Percentiles rank a stretch among this genome's conserved stretches.
Conservation (phyloP, 2,888 invertebrate genomes). For the Machimus atricapillus region DNA sequence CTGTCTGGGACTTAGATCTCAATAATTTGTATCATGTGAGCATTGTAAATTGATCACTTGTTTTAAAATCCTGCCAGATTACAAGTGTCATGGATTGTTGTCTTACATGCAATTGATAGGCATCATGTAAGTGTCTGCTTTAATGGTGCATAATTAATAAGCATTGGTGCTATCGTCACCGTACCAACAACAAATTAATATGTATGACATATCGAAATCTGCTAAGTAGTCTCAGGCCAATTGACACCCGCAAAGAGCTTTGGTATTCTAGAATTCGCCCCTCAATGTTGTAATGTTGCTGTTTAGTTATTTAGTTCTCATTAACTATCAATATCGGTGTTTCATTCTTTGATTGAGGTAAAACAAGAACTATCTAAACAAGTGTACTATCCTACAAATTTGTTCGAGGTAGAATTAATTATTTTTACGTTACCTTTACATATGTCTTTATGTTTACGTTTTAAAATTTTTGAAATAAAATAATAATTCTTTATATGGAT, state of each 20-base stretch:
- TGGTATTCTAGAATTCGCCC: background rate
- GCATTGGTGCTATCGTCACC: background rate
- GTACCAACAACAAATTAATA: background rate
- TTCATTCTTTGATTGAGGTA: background rate
- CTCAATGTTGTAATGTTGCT: background rate
- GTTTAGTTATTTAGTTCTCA: background rate
- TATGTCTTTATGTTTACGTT: no score
- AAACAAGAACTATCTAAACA: no score
- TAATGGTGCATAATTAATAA: background rate
- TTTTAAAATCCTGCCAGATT: background rate
- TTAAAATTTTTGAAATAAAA: no score
- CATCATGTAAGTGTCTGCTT: background rate
- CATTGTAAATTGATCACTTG: background rate
- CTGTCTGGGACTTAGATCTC: background rate
- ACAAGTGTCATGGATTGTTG: background rate
- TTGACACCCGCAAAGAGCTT: background rate
- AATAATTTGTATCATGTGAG: background rate
- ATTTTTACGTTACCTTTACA: no score
- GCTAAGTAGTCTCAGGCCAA: background rate
- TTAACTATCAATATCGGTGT: background rate
- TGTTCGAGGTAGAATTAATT: no score
- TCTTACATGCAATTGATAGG: background rate
- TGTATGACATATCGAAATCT: background rate
- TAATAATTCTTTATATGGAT: no score
- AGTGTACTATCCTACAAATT: no score